Base-by-base conservation (phyloP, 2,888 invertebrate genomes). In the Melipona bicolor region DNA sequence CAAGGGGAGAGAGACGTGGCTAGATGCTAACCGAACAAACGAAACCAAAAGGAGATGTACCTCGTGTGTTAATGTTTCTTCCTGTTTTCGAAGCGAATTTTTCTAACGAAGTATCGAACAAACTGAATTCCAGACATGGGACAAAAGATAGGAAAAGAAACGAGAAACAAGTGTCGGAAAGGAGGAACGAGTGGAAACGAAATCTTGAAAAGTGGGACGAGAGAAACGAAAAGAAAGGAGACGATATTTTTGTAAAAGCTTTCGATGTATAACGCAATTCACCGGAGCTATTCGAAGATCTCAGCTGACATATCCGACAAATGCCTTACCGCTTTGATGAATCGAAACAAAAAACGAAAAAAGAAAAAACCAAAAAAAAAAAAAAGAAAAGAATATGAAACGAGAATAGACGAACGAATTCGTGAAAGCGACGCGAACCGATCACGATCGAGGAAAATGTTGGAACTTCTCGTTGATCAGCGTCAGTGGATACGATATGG, bases 301-400 rank as follows among this genome's bases (percentile, higher is more conserved):
- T 92, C 93, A 93, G 94, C 93, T 91, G 91, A 94, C 94, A 94
- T 94, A 94, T 94, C 94, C 92, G 92, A 94, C 92, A 94, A 32
- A 94, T 94, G 94, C 94, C 94, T 94, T 94, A 94, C 92, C 91
- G 94, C 94, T 94, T 94, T 92, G 84, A 82, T 24, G 61, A 50
- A 62, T 69, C 70, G 59, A 76, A 21, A 19, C 9, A 52, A 61
- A 36, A 50, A 52, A 70, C 17, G 32, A 52, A 49, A 52, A 52
- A 61, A 36, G n/a, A 61, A 77, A 43, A 36, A 43, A 43, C 9
- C 9, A 0, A 43, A 24, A 52, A 61, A 36, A 32, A 61, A 77
- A 43, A 43, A 43, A 2, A 43, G 0, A 36, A 9, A 9, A 9
- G 9, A 1, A 43, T 36, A 36, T 5, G 17, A 50, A 43, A 77